Evolutionary conservation across 1,140 invertebrate species (phyloP).

Genomic region (Drosophila ironensis): DNA sequence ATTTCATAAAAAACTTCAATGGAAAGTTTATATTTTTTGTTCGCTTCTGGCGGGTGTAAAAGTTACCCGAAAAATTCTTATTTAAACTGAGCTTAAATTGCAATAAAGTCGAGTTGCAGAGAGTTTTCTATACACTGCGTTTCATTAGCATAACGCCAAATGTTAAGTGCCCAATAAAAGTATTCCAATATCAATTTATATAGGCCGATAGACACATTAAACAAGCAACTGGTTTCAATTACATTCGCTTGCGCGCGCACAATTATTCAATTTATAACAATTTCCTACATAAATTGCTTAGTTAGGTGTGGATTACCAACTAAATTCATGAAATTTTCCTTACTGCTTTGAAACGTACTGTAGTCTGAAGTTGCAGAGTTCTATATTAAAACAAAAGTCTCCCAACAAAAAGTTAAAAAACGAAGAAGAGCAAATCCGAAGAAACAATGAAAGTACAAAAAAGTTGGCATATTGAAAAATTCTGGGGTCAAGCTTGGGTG

Average conservation of each 20-base stretch:
- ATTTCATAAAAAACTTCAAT: slow-evolving; percentile 76
- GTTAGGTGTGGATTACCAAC: no score
- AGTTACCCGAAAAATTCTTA: slow-evolving; percentile 66
- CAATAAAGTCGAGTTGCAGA: slow-evolving; percentile 46
- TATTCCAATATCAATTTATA: no score
- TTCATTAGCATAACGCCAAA: neutral
- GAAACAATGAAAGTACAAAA: slow-evolving; percentile 20
- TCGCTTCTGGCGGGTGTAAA: slow-evolving; percentile 21
- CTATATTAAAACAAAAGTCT: slow-evolving; percentile 65
- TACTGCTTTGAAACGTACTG: slow-evolving; percentile 7
- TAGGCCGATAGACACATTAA: no score
- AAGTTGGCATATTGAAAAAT: slow-evolving; percentile 46
- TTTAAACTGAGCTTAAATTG: slow-evolving; percentile 78
- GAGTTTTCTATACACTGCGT: slow-evolving; percentile 5
- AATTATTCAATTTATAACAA: no score
- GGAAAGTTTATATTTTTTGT: slow-evolving; percentile 51
- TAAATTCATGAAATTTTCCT: no score
- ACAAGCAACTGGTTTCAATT: neutral
- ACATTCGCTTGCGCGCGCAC: no score
- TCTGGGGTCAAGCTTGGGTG: slow-evolving; percentile 19
- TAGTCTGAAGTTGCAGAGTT: slow-evolving; percentile 30
- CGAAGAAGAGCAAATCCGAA: slow-evolving; percentile 19
- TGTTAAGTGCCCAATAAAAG: neutral
- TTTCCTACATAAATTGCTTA: no score
- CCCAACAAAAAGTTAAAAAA: slow-evolving; percentile 21